A percentile compares a stretch with the other conserved stretches of the same genome.
Evolutionary conservation across 2,113 vertebrate species (phyloP).

Genomic region (Myotis brandtii): DNA sequence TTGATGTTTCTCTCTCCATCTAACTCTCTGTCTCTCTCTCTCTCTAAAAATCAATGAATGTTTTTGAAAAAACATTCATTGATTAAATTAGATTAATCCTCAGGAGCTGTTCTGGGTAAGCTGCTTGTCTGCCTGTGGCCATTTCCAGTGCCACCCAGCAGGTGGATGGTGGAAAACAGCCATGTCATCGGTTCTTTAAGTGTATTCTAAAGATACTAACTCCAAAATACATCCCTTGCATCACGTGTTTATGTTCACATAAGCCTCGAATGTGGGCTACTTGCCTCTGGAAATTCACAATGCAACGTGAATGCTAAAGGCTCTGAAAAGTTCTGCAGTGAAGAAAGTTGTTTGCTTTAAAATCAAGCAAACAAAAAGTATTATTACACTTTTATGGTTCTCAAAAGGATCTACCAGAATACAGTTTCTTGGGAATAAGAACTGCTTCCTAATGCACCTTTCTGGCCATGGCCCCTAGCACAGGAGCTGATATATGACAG

Average conservation of each 20-base stretch:
- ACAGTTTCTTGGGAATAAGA: neutral
- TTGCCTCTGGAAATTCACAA: neutral
- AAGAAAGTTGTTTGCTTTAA: neutral
- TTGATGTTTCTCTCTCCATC: neutral
- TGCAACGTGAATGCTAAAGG: neutral
- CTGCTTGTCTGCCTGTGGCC: neutral
- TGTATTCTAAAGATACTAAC: neutral
- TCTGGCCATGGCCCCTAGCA: neutral
- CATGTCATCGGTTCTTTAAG: neutral
- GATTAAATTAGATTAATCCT: neutral
- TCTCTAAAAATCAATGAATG: no score
- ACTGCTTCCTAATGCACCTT: neutral
- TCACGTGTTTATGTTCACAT: neutral
- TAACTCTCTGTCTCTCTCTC: neutral
- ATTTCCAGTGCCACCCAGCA: neutral
- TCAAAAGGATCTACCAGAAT: neutral
- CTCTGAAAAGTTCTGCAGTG: neutral
- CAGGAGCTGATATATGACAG: neutral
- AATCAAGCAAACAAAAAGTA: neutral
- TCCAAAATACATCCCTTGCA: neutral
- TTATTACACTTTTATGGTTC: neutral
- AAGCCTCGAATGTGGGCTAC: neutral
- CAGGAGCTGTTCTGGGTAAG: neutral
- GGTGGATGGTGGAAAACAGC: neutral
- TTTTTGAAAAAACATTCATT: no score